Base-by-base conservation (phyloP, 23 tunicate species). In the Trididemnum clinides region DNA sequence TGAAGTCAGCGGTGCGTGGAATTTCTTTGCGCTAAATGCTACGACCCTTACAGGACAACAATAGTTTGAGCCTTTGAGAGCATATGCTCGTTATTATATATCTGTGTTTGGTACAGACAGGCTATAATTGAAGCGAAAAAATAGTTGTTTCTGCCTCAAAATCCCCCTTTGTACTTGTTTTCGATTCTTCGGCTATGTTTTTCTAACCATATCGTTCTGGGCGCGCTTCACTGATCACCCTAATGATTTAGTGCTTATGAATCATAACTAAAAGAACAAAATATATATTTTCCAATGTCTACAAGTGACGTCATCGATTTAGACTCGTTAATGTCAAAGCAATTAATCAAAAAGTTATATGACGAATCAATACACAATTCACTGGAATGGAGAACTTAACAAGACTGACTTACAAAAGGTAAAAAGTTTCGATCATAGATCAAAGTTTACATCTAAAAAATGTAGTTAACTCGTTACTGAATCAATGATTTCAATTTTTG, bases 11-110 rank as follows among this genome's bases (percentile, higher is more conserved):
- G 75, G 37, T 4, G 75, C 75, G n/a, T 31, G 6, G 37, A 66
- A 66, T 66, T 66, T 66, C 75, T 66, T 66, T 66, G 30, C 75
- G 75, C 75, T 32, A 66, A 66, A 66, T 31, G 19, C 75, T 30
- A 66, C 31, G 75, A 66, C 30, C 75, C 75, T 7, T 66, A 30
- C 10, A 10, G 7, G 2, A 2, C 6, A 31, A 66, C 7, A 66
- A 66, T 21, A 59, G 54, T 15, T 15, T 15, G 5, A 32, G 36
- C 36, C 31, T 66, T 6, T 20, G 23, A 59, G 3, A 29, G 75
- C 30, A 66, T 66, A 66, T 66, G 75, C 22, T 23, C 6, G n/a
- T 3, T 31, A 29, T 31, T 66, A 4, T 29, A 10, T 66, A 29
- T 32, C 37, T 6, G n/a, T 29, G n/a, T n/a, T n/a, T 12, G 27